Conservation (phyloP, 2,797 vertebrate species). For the Halcyon leucocephala region DNA sequence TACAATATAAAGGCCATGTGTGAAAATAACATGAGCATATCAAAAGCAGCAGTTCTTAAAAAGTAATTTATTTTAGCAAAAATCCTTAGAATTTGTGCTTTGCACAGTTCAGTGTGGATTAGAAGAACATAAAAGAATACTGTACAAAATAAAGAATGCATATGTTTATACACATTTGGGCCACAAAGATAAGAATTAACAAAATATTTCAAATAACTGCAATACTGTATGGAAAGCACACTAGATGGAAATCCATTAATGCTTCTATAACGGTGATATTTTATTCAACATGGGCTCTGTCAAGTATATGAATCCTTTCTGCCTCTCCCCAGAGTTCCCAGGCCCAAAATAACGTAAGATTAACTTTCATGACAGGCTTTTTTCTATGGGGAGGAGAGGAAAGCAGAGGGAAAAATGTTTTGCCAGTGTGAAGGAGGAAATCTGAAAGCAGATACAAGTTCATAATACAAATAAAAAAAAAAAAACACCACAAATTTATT, state of each 20-base stretch:
- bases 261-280: background rate
- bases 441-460: background rate
- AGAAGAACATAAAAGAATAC: background rate
- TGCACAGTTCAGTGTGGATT: background rate
- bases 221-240: background rate
- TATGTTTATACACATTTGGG: background rate
- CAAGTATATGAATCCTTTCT: background rate
- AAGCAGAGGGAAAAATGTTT: background rate
- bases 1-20: background rate
- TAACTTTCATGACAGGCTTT: background rate
- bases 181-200: background rate
- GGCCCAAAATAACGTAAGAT: background rate
- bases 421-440: background rate
- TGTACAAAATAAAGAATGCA: background rate
- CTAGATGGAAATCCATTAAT: background rate
- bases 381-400: background rate
- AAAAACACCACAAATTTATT: background rate
- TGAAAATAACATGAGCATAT: fast-evolving
- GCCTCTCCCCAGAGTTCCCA: background rate
- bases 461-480: background rate
- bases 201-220: background rate
- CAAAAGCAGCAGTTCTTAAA: background rate
- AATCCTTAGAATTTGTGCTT: background rate
- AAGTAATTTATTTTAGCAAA: background rate
- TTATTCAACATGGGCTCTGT: background rate